A percentile compares a stretch with the other conserved stretches of the same genome.
phyloP scores from a whole-genome alignment of 1,140 invertebrate genomes.

The Oedothorax gibbosus region DNA sequence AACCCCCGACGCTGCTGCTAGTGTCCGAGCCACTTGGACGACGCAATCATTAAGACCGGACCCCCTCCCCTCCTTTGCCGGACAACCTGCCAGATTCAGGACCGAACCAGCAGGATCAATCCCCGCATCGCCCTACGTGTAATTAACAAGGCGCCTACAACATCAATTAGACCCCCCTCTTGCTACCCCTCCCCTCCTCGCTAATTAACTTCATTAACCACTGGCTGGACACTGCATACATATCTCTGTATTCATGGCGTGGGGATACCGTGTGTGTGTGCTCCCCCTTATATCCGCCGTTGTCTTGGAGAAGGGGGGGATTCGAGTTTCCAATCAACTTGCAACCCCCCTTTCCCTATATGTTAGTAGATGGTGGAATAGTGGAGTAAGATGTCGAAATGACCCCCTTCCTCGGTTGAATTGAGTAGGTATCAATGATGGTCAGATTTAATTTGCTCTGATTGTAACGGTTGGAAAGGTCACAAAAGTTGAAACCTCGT shows the following conservation, averaged over 20 bases:
- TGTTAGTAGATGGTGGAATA: background rate
- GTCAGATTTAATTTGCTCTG: background rate
- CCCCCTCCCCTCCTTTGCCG: background rate
- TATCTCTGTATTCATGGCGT: constrained; percentile 6
- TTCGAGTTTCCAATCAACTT: background rate
- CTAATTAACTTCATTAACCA: constrained; percentile 60
- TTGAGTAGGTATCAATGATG: background rate
- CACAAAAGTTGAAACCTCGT: background rate
- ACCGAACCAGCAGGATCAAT: constrained; percentile 38
- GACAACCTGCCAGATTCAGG: constrained; percentile 12
- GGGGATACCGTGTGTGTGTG: background rate
- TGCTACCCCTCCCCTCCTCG: constrained; percentile 13
- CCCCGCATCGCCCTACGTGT: constrained; percentile 52
- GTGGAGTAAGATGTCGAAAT: too few species aligned
- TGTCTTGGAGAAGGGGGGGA: background rate
- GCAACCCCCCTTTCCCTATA: too few species aligned
- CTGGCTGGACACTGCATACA: constrained; percentile 4
- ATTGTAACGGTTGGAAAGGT: background rate
- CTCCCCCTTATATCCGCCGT: background rate
- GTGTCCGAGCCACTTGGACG: constrained; percentile 54
- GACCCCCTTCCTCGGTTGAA: background rate
- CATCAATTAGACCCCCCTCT: constrained; percentile 53
- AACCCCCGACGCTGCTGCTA: background rate
- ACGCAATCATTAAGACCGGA: constrained; percentile 37
- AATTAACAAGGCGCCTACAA: constrained; percentile 60